These are phyloP conservation scores for Malacoctenus gilli DNA, from an alignment of 2,797 vertebrate genomes.

Conservation along the genomic window DNA sequence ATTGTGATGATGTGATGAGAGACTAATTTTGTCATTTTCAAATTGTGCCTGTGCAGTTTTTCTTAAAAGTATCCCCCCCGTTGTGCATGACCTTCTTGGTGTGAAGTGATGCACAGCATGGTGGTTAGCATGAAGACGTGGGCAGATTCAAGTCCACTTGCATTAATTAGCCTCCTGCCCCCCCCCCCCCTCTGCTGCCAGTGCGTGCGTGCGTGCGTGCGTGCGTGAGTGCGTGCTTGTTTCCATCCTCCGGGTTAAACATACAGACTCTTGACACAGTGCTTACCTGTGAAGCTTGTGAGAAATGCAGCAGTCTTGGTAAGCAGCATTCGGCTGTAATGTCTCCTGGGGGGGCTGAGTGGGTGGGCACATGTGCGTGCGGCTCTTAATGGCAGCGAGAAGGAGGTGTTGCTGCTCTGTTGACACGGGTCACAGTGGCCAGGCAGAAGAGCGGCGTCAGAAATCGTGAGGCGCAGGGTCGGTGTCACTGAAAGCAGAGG, in stretches of 20 bases:
- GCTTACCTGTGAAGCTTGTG: slow-evolving; percentile 35
- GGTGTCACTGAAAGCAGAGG: slow-evolving; percentile 52
- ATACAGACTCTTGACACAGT: slow-evolving; percentile 28
- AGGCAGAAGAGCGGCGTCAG: slow-evolving; percentile 29
- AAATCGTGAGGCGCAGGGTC: slow-evolving; percentile 38
- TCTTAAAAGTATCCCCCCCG: slow-evolving; percentile 30
- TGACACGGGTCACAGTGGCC: slow-evolving; percentile 60
- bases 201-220: not conserved
- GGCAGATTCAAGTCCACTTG: slow-evolving; percentile 46
- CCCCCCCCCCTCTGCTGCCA: slow-evolving; percentile 27
- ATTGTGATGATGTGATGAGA: slow-evolving; percentile 29
- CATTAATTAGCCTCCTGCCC: slow-evolving; percentile 50
- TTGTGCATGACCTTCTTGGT: slow-evolving; percentile 62
- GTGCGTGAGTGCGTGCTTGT: not conserved
- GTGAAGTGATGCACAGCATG: slow-evolving; percentile 66
- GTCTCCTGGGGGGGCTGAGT: slow-evolving; percentile 31
- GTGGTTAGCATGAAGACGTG: slow-evolving; percentile 45
- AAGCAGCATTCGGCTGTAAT: slow-evolving; percentile 36
- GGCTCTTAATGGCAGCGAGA: slow-evolving; percentile 26
- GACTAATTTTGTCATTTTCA: slow-evolving; percentile 46
- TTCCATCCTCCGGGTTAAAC: slow-evolving; percentile 42
- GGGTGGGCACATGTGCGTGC: slow-evolving; percentile 12
- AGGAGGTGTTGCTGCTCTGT: slow-evolving; percentile 36
- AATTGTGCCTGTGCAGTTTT: slow-evolving; percentile 37
- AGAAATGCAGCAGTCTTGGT: slow-evolving; percentile 33